phyloP scores from a whole-genome alignment of 2,888 invertebrate species.

The Thereva unica region DNA sequence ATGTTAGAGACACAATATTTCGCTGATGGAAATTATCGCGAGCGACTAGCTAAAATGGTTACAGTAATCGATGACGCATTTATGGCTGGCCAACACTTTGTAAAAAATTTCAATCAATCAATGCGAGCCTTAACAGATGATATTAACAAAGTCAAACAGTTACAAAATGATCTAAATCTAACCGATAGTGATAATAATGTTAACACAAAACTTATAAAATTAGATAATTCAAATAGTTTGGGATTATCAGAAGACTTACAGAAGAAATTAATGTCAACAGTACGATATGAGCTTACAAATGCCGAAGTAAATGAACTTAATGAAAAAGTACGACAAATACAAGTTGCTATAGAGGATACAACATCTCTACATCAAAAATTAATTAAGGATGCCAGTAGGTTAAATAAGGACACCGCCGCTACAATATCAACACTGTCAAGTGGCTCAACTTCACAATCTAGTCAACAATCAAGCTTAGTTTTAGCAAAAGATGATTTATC shows the following conservation, averaged over 20 bases:
- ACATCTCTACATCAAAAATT: no score
- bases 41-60: constrained; percentile 86
- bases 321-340: constrained; percentile 48
- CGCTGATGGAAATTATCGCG: constrained; percentile 76
- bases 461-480: not conserved
- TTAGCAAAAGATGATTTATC: constrained; percentile 41
- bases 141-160: constrained; percentile 47
- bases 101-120: constrained; percentile 65
- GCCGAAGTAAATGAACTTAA: constrained; percentile 62
- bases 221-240: constrained; percentile 51
- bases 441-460: not conserved
- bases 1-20: constrained; percentile 85
- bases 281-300: constrained; percentile 59
- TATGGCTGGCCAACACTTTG: constrained; percentile 75
- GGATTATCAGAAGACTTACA: constrained; percentile 59
- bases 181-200: not conserved
- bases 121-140: constrained; percentile 58
- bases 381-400: not conserved
- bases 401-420: constrained; percentile 1
- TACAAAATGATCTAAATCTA: not conserved
- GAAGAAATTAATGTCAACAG: constrained; percentile 59
- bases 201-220: constrained; percentile 45
- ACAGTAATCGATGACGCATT: constrained; percentile 76
- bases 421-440: not conserved
- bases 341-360: constrained; percentile 12